A percentile compares a stretch with the other conserved stretches of the same genome.
phyloP scores from a whole-genome alignment of 2,888 invertebrate genomes.

The Stenchaetothrips biformis region DNA sequence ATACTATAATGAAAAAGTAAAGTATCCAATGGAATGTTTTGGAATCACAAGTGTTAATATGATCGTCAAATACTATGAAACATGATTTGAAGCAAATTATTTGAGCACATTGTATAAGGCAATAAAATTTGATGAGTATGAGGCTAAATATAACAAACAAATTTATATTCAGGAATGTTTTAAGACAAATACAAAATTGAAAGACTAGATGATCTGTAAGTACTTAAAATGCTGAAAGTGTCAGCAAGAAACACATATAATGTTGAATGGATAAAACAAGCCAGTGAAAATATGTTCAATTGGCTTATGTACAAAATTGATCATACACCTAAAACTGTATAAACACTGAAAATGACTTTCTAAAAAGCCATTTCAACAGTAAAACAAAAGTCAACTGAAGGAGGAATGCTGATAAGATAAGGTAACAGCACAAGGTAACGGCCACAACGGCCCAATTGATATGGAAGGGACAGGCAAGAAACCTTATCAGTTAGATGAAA shows the following conservation, averaged over 20 bases:
- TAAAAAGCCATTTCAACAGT: not conserved
- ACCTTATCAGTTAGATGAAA: not conserved
- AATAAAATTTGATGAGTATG: not conserved
- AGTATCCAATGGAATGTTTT: not conserved
- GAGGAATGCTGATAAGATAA: not conserved
- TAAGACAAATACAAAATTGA: not conserved
- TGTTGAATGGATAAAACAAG: not conserved
- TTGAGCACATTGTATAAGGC: not conserved
- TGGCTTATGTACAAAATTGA: not conserved
- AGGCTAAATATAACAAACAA: not conserved
- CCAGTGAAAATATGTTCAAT: not conserved
- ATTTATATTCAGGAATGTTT: not conserved
- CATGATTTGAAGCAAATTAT: not conserved
- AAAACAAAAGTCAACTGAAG: not conserved
- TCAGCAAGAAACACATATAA: not conserved
- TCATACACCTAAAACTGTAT: not conserved
- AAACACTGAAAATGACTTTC: not conserved
- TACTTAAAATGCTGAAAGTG: not conserved
- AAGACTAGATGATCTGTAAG: slow-evolving; percentile 21
- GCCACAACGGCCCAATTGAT: not conserved
- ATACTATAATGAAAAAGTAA: not conserved
- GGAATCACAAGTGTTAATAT: not conserved
- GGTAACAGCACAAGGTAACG: too few species aligned
- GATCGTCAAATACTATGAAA: not conserved
- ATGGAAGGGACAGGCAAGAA: not conserved